A percentile compares a stretch with the other conserved stretches of the same genome.
Evolutionary conservation across 2,888 invertebrate genomes (phyloP).

Genomic region (Drosophila koepferae): DNA sequence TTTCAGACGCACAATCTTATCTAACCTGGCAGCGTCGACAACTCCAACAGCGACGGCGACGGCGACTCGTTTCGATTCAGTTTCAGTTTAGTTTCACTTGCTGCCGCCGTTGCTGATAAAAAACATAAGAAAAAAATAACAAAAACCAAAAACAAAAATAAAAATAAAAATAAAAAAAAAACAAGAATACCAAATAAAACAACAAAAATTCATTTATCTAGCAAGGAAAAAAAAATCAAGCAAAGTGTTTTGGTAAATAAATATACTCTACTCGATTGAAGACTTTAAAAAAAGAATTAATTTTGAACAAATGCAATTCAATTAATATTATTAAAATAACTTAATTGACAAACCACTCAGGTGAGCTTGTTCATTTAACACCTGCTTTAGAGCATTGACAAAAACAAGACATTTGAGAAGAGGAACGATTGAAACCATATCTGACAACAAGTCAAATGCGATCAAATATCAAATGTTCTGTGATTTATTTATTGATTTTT

Average conservation of each 20-base stretch:
- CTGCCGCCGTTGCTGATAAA: constrained; percentile 71
- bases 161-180: constrained; percentile 25
- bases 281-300: neutral
- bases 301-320: neutral
- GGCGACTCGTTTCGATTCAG: constrained; percentile 54
- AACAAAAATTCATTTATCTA: constrained; percentile 30
- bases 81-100: constrained; percentile 74
- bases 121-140: constrained; percentile 31
- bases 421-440: neutral
- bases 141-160: constrained; percentile 23
- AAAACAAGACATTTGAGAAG: neutral
- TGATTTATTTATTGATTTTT: neutral
- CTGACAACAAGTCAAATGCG: neutral
- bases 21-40: constrained; percentile 70
- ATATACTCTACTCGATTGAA: constrained; percentile 32
- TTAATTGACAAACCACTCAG: constrained; percentile 1
- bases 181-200: neutral
- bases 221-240: constrained; percentile 7
- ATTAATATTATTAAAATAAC: constrained; percentile 2
- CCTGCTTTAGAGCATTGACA: neutral
- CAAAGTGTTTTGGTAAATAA: constrained; percentile 11
- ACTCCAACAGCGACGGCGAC: constrained; percentile 58
- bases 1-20: constrained; percentile 79
- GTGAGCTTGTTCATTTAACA: constrained; percentile 5
- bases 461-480: constrained; percentile 6